These are phyloP conservation scores for Casuarius casuarius DNA, from an alignment of 2,113 vertebrate genomes.

Conservation along the genomic window DNA sequence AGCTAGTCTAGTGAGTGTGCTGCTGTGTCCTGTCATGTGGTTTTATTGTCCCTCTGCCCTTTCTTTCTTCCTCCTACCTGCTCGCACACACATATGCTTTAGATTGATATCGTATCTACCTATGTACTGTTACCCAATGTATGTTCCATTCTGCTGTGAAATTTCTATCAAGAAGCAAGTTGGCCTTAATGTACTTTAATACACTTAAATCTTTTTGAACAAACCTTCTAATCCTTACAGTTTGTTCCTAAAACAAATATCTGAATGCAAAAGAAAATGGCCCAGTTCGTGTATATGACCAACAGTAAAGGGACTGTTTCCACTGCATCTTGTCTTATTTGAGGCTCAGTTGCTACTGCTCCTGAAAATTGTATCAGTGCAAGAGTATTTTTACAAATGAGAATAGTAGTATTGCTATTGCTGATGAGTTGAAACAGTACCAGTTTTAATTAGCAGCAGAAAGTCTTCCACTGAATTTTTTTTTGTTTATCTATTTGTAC, in stretches of 20 bases:
- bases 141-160: background rate
- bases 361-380: background rate
- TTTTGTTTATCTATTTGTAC: background rate
- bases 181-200: background rate
- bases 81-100: background rate
- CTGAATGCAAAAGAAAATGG: background rate
- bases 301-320: no score
- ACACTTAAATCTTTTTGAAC: background rate
- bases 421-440: background rate
- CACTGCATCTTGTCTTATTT: background rate
- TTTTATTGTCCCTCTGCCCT: background rate
- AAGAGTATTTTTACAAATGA: background rate
- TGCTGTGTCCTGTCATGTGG: background rate
- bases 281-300: rapidly evolving
- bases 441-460: background rate
- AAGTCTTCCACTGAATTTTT: background rate
- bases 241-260: background rate
- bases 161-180: background rate
- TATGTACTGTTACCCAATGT: background rate
- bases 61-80: background rate
- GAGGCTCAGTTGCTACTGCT: background rate
- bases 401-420: background rate
- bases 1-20: background rate
- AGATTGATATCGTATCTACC: background rate
- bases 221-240: background rate